Conservation (phyloP, 2,113 vertebrate species). For the Xiphophorus couchianus region DNA sequence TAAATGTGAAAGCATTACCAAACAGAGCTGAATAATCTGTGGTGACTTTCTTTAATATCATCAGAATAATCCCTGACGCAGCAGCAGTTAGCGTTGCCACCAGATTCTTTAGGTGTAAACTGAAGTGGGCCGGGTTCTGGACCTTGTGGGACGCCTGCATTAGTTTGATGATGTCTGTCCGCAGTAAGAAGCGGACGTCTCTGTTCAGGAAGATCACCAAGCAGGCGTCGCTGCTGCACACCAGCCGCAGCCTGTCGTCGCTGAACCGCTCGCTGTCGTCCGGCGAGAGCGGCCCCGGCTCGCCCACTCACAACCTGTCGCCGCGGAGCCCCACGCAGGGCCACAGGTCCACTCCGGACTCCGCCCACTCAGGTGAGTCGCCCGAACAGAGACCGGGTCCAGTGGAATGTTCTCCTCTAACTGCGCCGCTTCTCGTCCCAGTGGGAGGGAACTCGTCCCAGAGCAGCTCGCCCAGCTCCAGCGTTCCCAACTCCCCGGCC, state of each 20-base stretch:
- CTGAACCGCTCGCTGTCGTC: conserved; percentile 95
- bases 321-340: conserved; percentile 94
- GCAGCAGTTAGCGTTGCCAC: too few species aligned
- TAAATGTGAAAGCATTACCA: too few species aligned
- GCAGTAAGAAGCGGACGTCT: conserved; percentile 91
- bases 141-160: not conserved
- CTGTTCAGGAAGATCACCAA: conserved; percentile 95
- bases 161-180: not conserved
- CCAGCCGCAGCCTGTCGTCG: conserved; percentile 94
- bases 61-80: too few species aligned
- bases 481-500: conserved; percentile 94
- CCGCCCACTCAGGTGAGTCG: conserved; percentile 88
- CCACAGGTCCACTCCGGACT: conserved; percentile 89
- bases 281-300: conserved; percentile 93
- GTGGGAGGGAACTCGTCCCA: conserved; percentile 95
- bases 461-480: conserved; percentile 97
- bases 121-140: not conserved
- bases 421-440: conserved; percentile 43
- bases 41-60: too few species aligned
- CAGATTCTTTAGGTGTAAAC: not conserved
- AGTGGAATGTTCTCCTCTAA: too few species aligned
- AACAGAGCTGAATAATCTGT: too few species aligned
- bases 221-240: conserved; percentile 92
- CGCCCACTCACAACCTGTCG: conserved; percentile 94
- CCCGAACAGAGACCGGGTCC: too few species aligned